A percentile compares a stretch with the other conserved stretches of the same genome.
These are phyloP conservation scores for Bombus superbus DNA, from an alignment of 1,140 invertebrate genomes.

Conservation along the genomic window DNA sequence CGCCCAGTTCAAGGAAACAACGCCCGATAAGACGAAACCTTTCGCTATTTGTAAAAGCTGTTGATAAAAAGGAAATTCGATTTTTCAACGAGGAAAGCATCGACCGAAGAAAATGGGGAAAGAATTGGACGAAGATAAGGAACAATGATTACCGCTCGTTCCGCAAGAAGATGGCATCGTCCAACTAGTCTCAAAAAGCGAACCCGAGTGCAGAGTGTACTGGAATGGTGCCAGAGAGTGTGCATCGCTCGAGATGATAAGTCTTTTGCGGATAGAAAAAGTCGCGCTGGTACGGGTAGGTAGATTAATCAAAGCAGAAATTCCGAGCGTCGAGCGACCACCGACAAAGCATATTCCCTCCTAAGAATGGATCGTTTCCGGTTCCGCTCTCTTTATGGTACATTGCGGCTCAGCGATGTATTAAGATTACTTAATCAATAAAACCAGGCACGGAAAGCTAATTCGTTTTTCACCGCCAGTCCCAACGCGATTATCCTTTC, in stretches of 20 bases:
- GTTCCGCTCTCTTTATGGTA: constrained; percentile 83
- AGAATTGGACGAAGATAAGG: not conserved
- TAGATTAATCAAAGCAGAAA: constrained; percentile 85
- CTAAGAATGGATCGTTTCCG: constrained; percentile 83
- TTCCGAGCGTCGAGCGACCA: constrained; percentile 82
- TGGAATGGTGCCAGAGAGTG: constrained; percentile 62
- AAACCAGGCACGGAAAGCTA: constrained; percentile 77
- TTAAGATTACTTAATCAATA: constrained; percentile 84
- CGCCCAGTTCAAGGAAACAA: no score
- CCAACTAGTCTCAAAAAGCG: constrained; percentile 37
- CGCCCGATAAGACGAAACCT: no score
- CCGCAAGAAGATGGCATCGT: not conserved
- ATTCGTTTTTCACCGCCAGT: constrained; percentile 79
- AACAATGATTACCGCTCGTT: not conserved
- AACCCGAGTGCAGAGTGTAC: constrained; percentile 39
- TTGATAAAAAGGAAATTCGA: no score
- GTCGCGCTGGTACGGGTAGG: constrained; percentile 60
- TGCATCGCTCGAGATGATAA: constrained; percentile 57
- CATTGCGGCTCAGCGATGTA: constrained; percentile 83
- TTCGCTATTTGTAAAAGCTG: no score
- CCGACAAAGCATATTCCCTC: constrained; percentile 83
- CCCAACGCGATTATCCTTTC: constrained; percentile 24
- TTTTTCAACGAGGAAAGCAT: not conserved
- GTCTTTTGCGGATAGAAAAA: constrained; percentile 37
- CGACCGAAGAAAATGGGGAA: not conserved